Conservation (phyloP, 2,797 vertebrate species). For the Rhabdomys pumilio region DNA sequence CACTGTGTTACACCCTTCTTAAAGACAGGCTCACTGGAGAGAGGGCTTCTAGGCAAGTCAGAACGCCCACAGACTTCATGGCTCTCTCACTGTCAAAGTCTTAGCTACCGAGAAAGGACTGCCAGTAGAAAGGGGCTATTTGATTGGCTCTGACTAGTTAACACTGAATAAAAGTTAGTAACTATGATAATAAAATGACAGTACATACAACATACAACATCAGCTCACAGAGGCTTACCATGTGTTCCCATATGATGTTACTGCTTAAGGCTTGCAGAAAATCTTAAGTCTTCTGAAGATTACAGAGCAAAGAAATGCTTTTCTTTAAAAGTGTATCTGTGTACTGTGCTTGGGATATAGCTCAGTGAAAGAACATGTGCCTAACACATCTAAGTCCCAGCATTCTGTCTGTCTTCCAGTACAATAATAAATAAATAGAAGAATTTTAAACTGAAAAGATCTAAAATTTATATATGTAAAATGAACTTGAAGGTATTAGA, state of each 20-base stretch:
- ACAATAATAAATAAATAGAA: background rate
- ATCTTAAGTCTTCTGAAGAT: background rate
- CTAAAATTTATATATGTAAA: background rate
- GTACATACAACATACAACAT: background rate
- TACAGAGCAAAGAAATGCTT: background rate
- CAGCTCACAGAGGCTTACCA: background rate
- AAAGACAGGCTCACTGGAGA: background rate
- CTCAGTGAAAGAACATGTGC: background rate
- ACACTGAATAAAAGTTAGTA: background rate
- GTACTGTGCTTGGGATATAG: background rate
- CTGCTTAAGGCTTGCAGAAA: background rate
- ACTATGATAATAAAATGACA: background rate
- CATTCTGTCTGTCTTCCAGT: background rate
- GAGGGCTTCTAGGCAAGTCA: background rate
- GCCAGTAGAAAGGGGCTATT: background rate
- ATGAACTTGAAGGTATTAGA: background rate
- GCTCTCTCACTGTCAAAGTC: background rate
- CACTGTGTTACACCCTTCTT: background rate
- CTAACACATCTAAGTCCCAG: background rate
- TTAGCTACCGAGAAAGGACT: background rate
- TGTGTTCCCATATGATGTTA: background rate
- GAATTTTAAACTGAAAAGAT: background rate
- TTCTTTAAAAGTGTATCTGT: background rate
- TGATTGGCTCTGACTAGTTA: background rate
- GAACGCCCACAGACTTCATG: background rate